These are phyloP conservation scores for Tringa solitaria DNA, from an alignment of 2,113 vertebrate species.

Conservation along the genomic window DNA sequence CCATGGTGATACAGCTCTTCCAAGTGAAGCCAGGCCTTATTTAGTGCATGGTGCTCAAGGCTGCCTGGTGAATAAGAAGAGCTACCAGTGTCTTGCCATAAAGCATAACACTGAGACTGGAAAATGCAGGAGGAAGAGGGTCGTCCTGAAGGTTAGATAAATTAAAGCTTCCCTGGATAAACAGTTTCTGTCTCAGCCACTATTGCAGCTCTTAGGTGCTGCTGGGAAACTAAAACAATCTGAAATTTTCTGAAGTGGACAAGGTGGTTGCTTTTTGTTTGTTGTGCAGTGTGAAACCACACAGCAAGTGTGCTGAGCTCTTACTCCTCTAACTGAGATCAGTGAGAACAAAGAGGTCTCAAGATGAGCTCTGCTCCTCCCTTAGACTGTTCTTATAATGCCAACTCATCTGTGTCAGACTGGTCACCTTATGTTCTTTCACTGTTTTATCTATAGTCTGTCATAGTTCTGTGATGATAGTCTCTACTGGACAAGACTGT, in stretches of 20 bases:
- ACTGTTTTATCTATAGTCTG: neutral
- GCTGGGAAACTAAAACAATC: neutral
- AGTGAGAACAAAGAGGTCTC: neutral
- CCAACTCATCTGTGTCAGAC: neutral
- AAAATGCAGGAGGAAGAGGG: neutral
- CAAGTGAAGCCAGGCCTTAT: neutral
- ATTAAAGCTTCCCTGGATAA: neutral
- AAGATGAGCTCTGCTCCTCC: neutral
- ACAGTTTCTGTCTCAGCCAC: neutral
- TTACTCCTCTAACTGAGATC: neutral
- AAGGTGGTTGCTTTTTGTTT: neutral
- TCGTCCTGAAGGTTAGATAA: neutral
- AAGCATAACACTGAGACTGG: neutral
- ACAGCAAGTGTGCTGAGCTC: neutral
- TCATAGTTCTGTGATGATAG: neutral
- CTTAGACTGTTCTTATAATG: neutral
- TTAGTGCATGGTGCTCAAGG: neutral
- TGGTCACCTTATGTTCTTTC: neutral
- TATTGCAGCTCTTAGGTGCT: neutral
- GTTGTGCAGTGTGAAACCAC: neutral
- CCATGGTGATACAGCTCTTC: neutral
- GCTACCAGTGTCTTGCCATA: neutral
- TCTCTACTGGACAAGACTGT: neutral
- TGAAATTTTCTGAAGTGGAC: neutral
- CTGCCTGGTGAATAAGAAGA: neutral